These are phyloP conservation scores for Pipistrellus nathusii DNA, from an alignment of 2,797 vertebrate genomes.

Conservation along the genomic window DNA sequence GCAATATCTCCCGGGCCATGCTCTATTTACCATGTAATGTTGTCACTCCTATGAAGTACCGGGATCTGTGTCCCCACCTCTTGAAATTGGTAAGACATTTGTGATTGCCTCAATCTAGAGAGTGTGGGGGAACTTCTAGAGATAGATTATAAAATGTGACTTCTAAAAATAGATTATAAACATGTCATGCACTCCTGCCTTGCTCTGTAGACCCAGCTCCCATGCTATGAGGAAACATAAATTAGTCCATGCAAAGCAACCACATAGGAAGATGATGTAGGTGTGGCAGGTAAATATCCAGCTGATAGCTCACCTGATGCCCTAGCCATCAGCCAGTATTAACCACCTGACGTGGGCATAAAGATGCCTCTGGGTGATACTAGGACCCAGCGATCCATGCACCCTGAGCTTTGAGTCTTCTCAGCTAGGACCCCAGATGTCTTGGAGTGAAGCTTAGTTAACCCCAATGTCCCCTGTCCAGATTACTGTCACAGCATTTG, in stretches of 20 bases:
- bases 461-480: neutral
- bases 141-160: neutral
- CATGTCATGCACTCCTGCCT: neutral
- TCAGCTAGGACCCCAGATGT: neutral
- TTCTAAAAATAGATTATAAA: neutral
- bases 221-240: neutral
- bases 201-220: neutral
- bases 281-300: neutral
- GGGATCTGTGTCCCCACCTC: neutral
- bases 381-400: neutral
- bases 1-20: neutral
- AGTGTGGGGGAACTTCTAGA: neutral
- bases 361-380: neutral
- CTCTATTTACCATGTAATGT: neutral
- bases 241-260: neutral
- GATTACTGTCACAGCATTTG: neutral
- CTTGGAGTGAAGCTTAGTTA: neutral
- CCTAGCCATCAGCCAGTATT: neutral
- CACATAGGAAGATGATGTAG: neutral
- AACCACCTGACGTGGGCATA: neutral
- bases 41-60: neutral
- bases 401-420: neutral
- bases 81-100: conserved; percentile 2
- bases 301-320: neutral
- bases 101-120: neutral